Percentiles rank a stretch among this genome's conserved stretches.
phyloP scores from a whole-genome alignment of 2,797 vertebrate species.

The Poeciliopsis gracilis region DNA sequence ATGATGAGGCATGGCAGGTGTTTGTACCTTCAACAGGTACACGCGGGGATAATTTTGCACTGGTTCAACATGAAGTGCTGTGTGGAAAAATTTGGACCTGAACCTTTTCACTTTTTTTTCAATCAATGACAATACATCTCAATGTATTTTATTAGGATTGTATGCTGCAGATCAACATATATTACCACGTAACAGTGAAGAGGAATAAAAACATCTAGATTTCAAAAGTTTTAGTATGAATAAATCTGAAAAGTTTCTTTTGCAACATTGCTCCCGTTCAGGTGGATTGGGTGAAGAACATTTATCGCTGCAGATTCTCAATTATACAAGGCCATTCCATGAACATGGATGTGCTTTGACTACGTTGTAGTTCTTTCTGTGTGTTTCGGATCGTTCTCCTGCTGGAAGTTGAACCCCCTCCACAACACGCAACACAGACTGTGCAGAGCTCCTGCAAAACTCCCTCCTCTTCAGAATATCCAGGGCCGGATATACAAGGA shows the following conservation, averaged over 20 bases:
- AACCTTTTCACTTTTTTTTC: neutral
- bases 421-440: too few relatives aligned
- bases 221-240: too few relatives aligned
- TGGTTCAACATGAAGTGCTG: slow-evolving; percentile 8
- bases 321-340: neutral
- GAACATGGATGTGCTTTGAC: neutral
- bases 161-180: neutral
- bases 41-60: slow-evolving; percentile 25
- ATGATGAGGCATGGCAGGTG: slow-evolving; percentile 39
- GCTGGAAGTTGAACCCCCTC: neutral
- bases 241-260: neutral
- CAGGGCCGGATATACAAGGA: too few relatives aligned
- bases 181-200: neutral
- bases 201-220: neutral
- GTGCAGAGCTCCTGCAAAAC: too few relatives aligned
- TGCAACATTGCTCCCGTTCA: neutral
- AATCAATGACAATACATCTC: neutral
- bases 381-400: neutral
- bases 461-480: too few relatives aligned
- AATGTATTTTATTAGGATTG: too few relatives aligned
- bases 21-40: slow-evolving; percentile 62
- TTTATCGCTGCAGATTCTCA: neutral
- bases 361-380: neutral
- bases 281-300: neutral
- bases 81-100: neutral